Evolutionary conservation across 2,113 vertebrate species (phyloP), one percentile per base, ranked within the genome.

Genomic region (Pardalotus punctatus): DNA sequence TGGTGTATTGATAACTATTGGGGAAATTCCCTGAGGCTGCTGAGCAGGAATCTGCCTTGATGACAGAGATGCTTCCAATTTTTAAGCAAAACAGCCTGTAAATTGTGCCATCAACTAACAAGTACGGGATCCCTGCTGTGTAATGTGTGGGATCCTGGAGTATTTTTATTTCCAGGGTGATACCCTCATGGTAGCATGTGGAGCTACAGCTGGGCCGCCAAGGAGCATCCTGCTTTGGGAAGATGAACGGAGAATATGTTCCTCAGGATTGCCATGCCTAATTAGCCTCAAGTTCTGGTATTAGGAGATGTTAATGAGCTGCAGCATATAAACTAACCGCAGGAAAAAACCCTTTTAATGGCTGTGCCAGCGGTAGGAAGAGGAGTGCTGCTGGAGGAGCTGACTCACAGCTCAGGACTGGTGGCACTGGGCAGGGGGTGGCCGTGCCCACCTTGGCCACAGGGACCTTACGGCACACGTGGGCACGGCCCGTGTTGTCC

Each of bases 121-220:
- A 97, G 96, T 94, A 95, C 4, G 61, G 93, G 78, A 91, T 73
- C 94, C 95, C 97, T 91, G 92, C 96, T 96, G 96, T 85, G 95
- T 92, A 94, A 92, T 96, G 89, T 97, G 95, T 97, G 94, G 96
- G 95, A 96, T 97, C 95, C 94, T 96, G 86, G 58, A 91, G 95
- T 96, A 97, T 97, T 97, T 97, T 97, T 97, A 96, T 96, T 97
- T 95, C 93, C 94, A 97, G 95, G 97, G 95, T 91, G 96, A 97
- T 97, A 93, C 92, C 96, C 96, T 95, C 92, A 50, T 67, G 94
- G 90, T 95, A 88, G 86, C 97, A 92, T 97, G 96, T 84, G 90
- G 97, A 89, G 97, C 81, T 97, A 86, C 92, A 97, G 96, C 97
- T 97, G 97, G 95, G 95, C 83, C 93, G 12, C 91, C 95, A 48